A percentile compares a stretch with the other conserved stretches of the same genome.
Conservation (phyloP, 2,113 vertebrate species). For the Ameiurus melas region DNA sequence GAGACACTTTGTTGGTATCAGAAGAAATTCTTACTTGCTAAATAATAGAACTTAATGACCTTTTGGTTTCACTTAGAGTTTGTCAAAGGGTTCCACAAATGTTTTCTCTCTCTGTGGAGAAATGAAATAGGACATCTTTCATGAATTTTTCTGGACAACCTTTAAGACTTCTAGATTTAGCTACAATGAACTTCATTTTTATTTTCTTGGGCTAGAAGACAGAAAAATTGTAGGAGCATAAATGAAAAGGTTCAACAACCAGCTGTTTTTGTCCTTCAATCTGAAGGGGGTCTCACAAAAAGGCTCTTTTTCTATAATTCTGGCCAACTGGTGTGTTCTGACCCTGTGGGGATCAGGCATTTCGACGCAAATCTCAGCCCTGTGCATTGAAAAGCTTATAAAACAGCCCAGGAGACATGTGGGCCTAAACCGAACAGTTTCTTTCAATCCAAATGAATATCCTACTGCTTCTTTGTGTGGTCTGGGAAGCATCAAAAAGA, state of each 20-base stretch:
- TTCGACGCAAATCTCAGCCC: neutral
- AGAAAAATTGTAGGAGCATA: neutral
- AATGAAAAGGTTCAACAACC: neutral
- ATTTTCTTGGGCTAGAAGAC: neutral
- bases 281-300: neutral
- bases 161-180: neutral
- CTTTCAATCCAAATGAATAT: slow-evolving; percentile 29
- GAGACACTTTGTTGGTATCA: neutral
- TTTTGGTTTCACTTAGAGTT: neutral
- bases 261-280: neutral
- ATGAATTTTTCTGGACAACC: neutral
- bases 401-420: slow-evolving; percentile 22
- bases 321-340: neutral
- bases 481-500: slow-evolving; percentile 50
- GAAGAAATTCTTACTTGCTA: neutral
- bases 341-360: neutral
- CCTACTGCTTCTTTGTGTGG: slow-evolving; percentile 28
- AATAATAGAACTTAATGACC: neutral
- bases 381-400: slow-evolving; percentile 1
- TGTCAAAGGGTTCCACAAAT: neutral
- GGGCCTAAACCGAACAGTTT: neutral
- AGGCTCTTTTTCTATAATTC: neutral
- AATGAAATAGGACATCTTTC: neutral
- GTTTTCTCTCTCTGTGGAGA: neutral
- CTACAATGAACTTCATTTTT: neutral